phyloP scores from a whole-genome alignment of 2,888 invertebrate species.

The Pterostichus madidus region DNA sequence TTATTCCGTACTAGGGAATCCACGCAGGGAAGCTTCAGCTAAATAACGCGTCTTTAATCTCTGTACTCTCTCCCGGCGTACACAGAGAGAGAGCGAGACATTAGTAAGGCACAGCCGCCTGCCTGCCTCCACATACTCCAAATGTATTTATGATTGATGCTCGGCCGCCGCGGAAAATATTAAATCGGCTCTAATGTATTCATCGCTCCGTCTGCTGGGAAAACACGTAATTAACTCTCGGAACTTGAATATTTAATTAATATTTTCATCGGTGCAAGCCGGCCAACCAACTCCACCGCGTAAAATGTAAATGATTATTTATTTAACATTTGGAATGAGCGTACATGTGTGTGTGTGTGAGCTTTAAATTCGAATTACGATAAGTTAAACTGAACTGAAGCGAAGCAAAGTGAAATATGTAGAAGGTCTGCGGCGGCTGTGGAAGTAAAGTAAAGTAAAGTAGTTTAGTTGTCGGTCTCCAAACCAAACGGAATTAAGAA shows the following conservation, averaged over 20 bases:
- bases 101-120: constrained; percentile 15
- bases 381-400: not conserved
- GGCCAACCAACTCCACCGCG: not conserved
- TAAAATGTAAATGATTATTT: constrained; percentile 63
- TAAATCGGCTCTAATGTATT: constrained; percentile 66
- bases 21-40: constrained; percentile 69
- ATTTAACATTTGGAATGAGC: constrained; percentile 10
- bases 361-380: constrained; percentile 20
- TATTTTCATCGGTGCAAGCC: constrained; percentile 56
- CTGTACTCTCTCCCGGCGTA: constrained; percentile 67
- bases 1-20: constrained; percentile 72
- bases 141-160: constrained; percentile 66
- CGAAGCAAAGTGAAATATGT: not conserved
- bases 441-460: constrained; percentile 38
- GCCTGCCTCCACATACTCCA: constrained; percentile 33
- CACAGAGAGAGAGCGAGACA: constrained; percentile 59
- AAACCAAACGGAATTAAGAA: constrained; percentile 65
- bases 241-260: constrained; percentile 66
- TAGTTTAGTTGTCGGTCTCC: constrained; percentile 7
- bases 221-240: constrained; percentile 65
- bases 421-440: not conserved
- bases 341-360: not conserved
- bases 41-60: constrained; percentile 77
- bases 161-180: constrained; percentile 60
- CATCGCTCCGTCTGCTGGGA: constrained; percentile 62